Percentiles rank a stretch among this genome's conserved stretches.
phyloP scores from a whole-genome alignment of 2,113 vertebrate genomes.

The Odocoileus virginianus region DNA sequence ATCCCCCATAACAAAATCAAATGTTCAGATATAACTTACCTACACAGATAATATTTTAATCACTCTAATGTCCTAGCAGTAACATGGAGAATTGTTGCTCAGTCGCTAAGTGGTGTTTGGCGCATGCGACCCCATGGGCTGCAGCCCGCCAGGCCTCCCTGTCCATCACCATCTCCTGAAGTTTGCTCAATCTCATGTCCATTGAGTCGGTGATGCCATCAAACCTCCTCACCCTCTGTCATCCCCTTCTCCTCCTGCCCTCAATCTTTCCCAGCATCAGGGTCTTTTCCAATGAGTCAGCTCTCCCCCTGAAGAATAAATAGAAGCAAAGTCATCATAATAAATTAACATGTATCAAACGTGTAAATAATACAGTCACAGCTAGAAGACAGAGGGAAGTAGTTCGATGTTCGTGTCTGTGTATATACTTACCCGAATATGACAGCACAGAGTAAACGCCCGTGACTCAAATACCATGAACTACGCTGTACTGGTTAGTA shows the following conservation, averaged over 20 bases:
- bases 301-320: background rate
- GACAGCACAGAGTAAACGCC: background rate
- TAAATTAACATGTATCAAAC: background rate
- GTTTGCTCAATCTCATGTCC: background rate
- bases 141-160: background rate
- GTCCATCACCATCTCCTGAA: rapidly evolving
- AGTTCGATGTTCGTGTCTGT: no score
- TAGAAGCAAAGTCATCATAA: background rate
- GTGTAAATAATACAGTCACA: background rate
- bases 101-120: background rate
- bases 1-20: background rate
- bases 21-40: background rate
- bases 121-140: background rate
- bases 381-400: background rate
- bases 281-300: background rate
- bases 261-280: background rate
- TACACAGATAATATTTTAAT: background rate
- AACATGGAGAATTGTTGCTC: background rate
- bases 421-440: background rate
- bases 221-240: background rate
- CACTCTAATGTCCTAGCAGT: background rate
- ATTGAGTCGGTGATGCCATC: background rate
- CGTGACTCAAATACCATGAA: background rate
- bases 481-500: background rate
- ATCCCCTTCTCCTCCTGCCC: background rate